Evolutionary conservation across 2,888 invertebrate species (phyloP), one percentile per base, ranked within the genome.

Genomic region (Crepidodera aurea): DNA sequence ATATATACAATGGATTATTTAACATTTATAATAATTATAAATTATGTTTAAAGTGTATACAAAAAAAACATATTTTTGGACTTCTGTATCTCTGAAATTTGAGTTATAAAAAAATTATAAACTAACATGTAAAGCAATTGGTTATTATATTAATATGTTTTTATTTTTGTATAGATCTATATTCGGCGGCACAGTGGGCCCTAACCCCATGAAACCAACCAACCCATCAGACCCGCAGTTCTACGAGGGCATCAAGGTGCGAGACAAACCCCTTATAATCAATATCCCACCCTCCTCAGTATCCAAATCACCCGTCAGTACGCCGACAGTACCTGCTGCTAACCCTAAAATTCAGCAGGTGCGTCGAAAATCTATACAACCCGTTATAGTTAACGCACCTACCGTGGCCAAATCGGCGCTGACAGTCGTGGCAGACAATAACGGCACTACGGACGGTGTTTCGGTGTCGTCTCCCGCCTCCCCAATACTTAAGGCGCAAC

Each of bases 401-500:
- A 15, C 59, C 55, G 60, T 25, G 12, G 12, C 27, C 15, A 48
- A 48, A 40, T 40, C 48, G 32, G 60, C 62, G 13, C 54, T 66
- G 62, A 65, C 67, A 44, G 67, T 69, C 48, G 66, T 68, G 22
- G 61, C 68, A 12, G 63, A 65, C 54, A 66, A 67, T 58, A 69
- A 71, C 57, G 40, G 65, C 57, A 65, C 69, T 44, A 51, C 51
- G 25, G 57, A 34, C 19, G 74, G 72, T 70, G 75, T 71, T 63
- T 75, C 77, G 64, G 81, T 79, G 68, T 73, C 79, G 80, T 87
- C 88, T 69, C 90, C 90, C 44, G 85, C 90, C 27, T 92, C 92
- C 42, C 91, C 92, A 7, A 93, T 93, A 77, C 83, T 93, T 71
- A 92, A 93, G 84, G 93, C 93, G 71, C 92, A 93, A 81, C 83